Base-by-base conservation (phyloP, 2,113 vertebrate genomes). In the Phaethornis superciliosus region DNA sequence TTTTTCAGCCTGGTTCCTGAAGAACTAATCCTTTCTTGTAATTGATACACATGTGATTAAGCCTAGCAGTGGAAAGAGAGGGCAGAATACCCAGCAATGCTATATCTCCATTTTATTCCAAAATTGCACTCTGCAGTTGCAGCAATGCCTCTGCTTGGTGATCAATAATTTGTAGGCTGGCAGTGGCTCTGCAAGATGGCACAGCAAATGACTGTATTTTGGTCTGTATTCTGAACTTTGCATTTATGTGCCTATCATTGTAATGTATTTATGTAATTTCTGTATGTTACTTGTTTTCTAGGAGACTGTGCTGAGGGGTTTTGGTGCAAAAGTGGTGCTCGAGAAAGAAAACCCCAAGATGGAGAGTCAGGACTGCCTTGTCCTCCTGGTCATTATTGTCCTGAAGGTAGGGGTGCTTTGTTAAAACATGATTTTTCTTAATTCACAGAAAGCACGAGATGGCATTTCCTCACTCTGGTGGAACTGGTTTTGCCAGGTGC, bases 301-400 rank as follows among this genome's bases (percentile, higher is more conserved):
- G 99, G 99, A 37, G 96, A 98, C 9, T 99, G 99, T 59, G 92
- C 97, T 12, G 97, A 98, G 78, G 99, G 99, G 6, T 98, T 98
- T 94, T 99, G 99, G 98, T 99, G 99, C 75, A 98, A 74, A 80
- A 47, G 90, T 10, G 98, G 98, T 35, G 98, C 98, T 15, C 65
- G 49, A 4, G 97, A 98, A 69, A 97, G 96, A 33, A 97, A 93
- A 33, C 99, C 99, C 8, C 63, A 81, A 19, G 97, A 98, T 16
- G 97, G 98, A 80, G 68, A 96, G 7, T 96, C 97, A 7, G 99
- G 99, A 30, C 88, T 90, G 23, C 94, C 95, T 84, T 99, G 99
- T 90, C 98, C 98, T 1, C 77, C 97, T 62, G 99, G 99, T 18
- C 97, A 98, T 93, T 99, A 98, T 90, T 99, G 99, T 74, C 98